These are phyloP conservation scores for Prunella strophiata DNA, from an alignment of 2,797 vertebrate genomes.

Conservation along the genomic window DNA sequence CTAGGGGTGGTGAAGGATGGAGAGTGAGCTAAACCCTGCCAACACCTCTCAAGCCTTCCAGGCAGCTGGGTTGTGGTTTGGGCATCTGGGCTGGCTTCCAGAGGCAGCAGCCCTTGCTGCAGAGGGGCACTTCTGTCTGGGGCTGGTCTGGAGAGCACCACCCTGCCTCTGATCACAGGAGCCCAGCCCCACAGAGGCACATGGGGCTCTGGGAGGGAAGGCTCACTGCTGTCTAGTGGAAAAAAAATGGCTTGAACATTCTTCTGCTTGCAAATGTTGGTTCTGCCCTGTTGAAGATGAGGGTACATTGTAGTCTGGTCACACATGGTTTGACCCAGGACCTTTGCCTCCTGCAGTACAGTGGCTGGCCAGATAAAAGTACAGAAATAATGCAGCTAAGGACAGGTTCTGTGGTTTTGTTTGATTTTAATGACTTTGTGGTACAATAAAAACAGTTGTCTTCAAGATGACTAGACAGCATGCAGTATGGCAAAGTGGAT, in stretches of 20 bases:
- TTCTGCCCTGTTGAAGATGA: not conserved
- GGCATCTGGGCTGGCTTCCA: not conserved
- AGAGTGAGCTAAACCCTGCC: not conserved
- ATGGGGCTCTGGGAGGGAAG: accelerated
- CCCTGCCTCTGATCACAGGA: not conserved
- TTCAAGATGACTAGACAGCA: not conserved
- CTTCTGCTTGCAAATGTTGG: not conserved
- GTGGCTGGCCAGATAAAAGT: not conserved
- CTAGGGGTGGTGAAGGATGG: not conserved
- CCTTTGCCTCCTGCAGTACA: not conserved
- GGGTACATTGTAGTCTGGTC: not conserved
- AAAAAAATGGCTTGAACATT: not conserved
- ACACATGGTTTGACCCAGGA: not conserved
- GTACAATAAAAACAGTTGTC: not conserved
- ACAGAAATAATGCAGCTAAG: not conserved
- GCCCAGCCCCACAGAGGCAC: not conserved
- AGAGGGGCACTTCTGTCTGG: not conserved
- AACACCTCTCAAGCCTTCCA: not conserved
- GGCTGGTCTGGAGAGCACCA: not conserved
- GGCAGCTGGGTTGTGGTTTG: not conserved
- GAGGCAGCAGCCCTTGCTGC: not conserved
- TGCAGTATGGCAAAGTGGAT: not conserved
- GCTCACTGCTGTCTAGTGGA: not conserved
- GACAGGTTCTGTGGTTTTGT: not conserved
- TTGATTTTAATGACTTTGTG: not conserved